Conservation (phyloP, 2,888 invertebrate species). For the Pherbina coryleti region DNA sequence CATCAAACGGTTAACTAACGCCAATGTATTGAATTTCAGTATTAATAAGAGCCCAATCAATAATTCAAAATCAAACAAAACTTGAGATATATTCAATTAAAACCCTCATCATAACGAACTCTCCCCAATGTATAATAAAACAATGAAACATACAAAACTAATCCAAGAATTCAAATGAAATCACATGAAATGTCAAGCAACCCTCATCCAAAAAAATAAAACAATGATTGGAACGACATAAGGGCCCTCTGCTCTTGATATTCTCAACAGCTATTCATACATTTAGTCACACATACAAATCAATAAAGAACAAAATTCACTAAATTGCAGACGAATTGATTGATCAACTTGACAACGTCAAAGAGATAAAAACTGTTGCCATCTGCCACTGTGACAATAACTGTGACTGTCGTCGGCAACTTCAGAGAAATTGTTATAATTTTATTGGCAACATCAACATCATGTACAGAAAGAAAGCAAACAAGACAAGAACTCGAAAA, state of each 20-base stretch:
- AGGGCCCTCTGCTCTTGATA: not conserved
- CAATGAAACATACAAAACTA: no score
- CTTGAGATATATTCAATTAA: no score
- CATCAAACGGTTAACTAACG: no score
- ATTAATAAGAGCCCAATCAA: not conserved
- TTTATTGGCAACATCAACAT: not conserved
- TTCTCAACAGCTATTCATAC: not conserved
- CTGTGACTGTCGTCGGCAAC: conserved; percentile 2
- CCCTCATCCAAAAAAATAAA: conserved; percentile 15
- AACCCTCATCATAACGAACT: no score
- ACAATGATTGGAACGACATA: not conserved
- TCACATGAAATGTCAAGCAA: conserved; percentile 1
- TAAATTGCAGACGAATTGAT: conserved; percentile 20
- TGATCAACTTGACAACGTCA: conserved; percentile 22
- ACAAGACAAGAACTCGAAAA: not conserved
- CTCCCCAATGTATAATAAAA: no score
- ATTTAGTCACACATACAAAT: conserved; percentile 4
- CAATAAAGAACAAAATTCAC: conserved; percentile 15
- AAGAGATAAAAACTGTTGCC: conserved; percentile 16
- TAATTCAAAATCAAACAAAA: not conserved
- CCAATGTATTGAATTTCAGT: no score
- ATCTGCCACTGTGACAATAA: not conserved
- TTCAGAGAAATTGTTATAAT: not conserved
- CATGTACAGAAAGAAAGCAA: not conserved
- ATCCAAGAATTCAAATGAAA: not conserved